phyloP scores from a whole-genome alignment of 2,797 vertebrate species.

The Manis pentadactyla region DNA sequence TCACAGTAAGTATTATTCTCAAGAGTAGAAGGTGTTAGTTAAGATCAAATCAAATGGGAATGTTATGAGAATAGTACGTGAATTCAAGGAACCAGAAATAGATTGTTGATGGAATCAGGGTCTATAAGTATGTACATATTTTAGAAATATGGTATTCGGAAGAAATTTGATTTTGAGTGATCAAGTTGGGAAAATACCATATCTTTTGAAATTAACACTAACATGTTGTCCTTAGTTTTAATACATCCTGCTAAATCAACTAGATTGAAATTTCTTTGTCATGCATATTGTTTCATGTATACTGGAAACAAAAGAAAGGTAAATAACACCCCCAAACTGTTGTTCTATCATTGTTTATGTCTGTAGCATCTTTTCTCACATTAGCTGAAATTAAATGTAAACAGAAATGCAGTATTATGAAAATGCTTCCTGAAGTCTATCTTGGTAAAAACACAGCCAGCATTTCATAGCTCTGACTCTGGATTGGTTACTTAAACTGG shows the following conservation, averaged over 20 bases:
- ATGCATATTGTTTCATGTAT: neutral
- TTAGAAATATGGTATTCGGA: neutral
- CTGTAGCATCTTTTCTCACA: rapidly evolving
- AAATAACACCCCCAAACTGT: neutral
- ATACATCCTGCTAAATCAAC: rapidly evolving
- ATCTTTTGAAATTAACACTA: neutral
- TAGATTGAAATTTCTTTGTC: neutral
- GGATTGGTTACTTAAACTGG: neutral
- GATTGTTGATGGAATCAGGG: neutral
- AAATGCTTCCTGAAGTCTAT: neutral
- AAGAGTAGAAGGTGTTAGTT: neutral
- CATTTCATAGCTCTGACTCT: neutral
- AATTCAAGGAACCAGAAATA: neutral
- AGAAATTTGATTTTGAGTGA: neutral
- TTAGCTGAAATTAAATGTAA: neutral
- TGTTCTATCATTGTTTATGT: neutral
- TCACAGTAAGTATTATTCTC: neutral
- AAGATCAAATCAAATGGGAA: neutral
- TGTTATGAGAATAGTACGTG: neutral
- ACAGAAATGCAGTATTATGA: neutral
- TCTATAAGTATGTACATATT: neutral
- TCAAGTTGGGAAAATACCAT: neutral
- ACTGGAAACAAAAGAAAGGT: neutral
- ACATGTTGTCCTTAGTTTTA: neutral
- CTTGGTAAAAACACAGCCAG: neutral